Percentiles rank a stretch among this genome's conserved stretches.
phyloP scores from a whole-genome alignment of 1,140 invertebrate species.

The Dreissena rostriformis region DNA sequence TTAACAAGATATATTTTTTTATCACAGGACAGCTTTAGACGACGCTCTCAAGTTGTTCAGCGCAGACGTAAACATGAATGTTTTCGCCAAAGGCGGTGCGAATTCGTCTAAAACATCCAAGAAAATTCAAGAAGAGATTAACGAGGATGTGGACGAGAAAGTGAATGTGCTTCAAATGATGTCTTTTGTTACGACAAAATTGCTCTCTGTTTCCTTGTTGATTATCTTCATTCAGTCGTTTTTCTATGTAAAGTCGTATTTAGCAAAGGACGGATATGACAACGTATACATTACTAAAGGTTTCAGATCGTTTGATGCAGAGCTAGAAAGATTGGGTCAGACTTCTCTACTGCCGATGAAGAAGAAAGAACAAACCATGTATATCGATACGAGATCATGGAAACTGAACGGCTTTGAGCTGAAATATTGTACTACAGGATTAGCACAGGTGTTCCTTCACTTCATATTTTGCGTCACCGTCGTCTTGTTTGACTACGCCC shows the following conservation, averaged over 20 bases:
- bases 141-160: conserved; percentile 37
- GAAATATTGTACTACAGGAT: conserved; percentile 27
- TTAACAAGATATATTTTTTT: neutral
- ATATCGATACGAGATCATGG: conserved; percentile 21
- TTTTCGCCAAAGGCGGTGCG: neutral
- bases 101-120: conserved; percentile 12
- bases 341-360: conserved; percentile 47
- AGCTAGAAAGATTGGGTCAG: neutral
- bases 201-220: conserved; percentile 30
- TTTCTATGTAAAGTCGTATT: conserved; percentile 49
- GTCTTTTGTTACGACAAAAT: neutral
- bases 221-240: conserved; percentile 46
- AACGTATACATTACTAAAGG: conserved; percentile 55
- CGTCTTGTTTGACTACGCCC: conserved; percentile 56
- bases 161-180: neutral
- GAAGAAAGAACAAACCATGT: conserved; percentile 44
- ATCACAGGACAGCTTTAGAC: conserved; percentile 20
- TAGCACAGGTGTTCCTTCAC: conserved; percentile 52
- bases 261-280: conserved; percentile 52
- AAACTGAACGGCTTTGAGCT: conserved; percentile 20
- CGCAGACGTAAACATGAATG: conserved; percentile 2
- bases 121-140: conserved; percentile 24
- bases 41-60: conserved; percentile 19
- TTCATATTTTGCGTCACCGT: conserved; percentile 49
- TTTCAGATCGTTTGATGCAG: conserved; percentile 37